phyloP scores from a whole-genome alignment of 2,113 vertebrate species.

The Chunga burmeisteri region DNA sequence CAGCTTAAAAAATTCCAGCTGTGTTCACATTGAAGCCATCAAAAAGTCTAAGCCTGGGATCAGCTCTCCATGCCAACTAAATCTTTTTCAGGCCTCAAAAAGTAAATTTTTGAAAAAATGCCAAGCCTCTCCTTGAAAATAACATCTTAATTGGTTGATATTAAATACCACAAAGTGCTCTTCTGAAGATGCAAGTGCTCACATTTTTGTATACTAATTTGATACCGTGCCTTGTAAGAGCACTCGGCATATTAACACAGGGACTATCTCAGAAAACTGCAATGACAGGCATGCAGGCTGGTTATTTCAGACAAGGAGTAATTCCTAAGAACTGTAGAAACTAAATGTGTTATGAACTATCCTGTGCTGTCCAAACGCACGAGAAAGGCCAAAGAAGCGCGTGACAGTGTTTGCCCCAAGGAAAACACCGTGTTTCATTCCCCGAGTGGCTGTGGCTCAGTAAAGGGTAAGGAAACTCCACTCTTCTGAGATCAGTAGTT shows the following conservation, averaged over 20 bases:
- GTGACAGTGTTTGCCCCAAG: not conserved
- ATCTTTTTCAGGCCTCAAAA: conserved; percentile 35
- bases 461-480: not conserved
- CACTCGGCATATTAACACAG: not conserved
- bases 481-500: not conserved
- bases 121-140: conserved; percentile 70
- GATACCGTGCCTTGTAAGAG: conserved; percentile 49
- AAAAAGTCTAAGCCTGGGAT: conserved; percentile 58
- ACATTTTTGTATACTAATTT: conserved; percentile 50
- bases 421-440: not conserved
- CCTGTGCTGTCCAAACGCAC: not conserved
- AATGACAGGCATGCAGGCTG: not conserved
- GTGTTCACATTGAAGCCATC: conserved; percentile 52
- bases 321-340: not conserved
- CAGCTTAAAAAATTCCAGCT: conserved; percentile 72
- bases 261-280: not conserved
- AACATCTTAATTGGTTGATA: conserved; percentile 72
- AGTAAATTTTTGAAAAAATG: conserved; percentile 71
- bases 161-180: conserved; percentile 59
- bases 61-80: conserved; percentile 65
- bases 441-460: not conserved
- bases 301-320: not conserved
- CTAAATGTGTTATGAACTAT: not conserved
- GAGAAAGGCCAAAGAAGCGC: not conserved
- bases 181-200: conserved; percentile 53